Conservation (phyloP, 2,113 vertebrate genomes). For the Scomber colias region DNA sequence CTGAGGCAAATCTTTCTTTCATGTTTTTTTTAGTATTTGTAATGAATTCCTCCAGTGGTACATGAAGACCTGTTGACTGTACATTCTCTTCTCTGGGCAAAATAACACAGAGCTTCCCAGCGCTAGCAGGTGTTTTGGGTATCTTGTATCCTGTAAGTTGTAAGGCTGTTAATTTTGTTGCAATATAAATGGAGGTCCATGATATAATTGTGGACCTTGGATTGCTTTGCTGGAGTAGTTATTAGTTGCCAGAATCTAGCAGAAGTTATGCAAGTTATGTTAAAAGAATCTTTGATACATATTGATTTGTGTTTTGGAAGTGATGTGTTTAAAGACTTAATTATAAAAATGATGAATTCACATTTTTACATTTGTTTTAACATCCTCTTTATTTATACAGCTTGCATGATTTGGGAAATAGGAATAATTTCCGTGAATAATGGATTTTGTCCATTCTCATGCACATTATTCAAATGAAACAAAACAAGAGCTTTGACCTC, state of each 20-base stretch:
- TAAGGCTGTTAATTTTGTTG: slow-evolving; percentile 19
- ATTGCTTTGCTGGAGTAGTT: not conserved
- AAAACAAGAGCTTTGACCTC: slow-evolving; percentile 48
- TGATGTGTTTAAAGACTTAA: not conserved
- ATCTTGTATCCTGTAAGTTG: slow-evolving; percentile 25
- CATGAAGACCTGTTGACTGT: slow-evolving; percentile 79
- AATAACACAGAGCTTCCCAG: slow-evolving; percentile 82
- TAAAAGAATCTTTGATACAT: no score
- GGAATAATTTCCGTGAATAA: slow-evolving; percentile 40
- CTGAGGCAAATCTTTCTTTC: slow-evolving; percentile 21
- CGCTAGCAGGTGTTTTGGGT: slow-evolving; percentile 67
- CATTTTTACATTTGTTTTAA: slow-evolving; percentile 4
- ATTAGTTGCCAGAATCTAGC: no score
- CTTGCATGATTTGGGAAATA: slow-evolving; percentile 24
- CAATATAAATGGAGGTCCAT: not conserved
- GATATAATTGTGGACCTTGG: slow-evolving; percentile 33
- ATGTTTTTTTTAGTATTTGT: slow-evolving; percentile 67
- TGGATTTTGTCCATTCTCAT: slow-evolving; percentile 26
- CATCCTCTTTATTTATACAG: slow-evolving; percentile 28
- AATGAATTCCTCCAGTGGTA: slow-evolving; percentile 72
- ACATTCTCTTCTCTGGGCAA: slow-evolving; percentile 87
- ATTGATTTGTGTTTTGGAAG: not conserved
- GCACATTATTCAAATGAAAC: slow-evolving; percentile 42
- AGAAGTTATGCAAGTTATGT: not conserved
- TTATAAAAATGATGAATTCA: not conserved